Conservation (phyloP, 2,113 vertebrate species). For the Echinops telfairi region DNA sequence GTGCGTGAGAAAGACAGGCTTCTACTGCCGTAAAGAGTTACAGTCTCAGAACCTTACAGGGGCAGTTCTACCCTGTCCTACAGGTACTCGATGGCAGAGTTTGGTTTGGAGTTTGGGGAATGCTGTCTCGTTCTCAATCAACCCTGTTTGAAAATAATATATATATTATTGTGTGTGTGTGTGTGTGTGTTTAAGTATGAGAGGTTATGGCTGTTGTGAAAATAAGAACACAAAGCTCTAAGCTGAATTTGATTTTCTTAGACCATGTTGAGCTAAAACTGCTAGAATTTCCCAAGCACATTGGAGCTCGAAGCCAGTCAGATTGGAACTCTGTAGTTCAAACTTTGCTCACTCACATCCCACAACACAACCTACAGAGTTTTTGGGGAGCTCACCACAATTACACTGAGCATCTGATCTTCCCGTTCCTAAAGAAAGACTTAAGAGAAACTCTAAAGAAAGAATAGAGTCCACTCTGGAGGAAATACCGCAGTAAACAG, state of each 20-base stretch:
- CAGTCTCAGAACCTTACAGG: no score
- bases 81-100: no score
- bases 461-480: slow-evolving; percentile 1
- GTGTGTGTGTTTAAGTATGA: neutral
- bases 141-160: neutral
- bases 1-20: no score
- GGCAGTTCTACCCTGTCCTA: no score
- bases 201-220: slow-evolving; percentile 13
- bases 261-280: slow-evolving; percentile 30
- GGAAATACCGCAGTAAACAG: no score
- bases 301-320: slow-evolving; percentile 11
- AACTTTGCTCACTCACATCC: slow-evolving; percentile 19
- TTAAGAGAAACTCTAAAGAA: slow-evolving; percentile 51
- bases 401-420: neutral
- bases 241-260: neutral
- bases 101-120: neutral
- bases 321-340: neutral
- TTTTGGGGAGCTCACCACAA: neutral
- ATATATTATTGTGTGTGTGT: neutral
- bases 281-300: slow-evolving; percentile 28
- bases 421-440: slow-evolving; percentile 21
- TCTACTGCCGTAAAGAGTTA: no score
- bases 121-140: neutral
- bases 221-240: neutral
- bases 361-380: neutral